Evolutionary conservation across 2,888 invertebrate genomes (phyloP), one percentile per base, ranked within the genome.

Genomic region (Brachycybe producta): DNA sequence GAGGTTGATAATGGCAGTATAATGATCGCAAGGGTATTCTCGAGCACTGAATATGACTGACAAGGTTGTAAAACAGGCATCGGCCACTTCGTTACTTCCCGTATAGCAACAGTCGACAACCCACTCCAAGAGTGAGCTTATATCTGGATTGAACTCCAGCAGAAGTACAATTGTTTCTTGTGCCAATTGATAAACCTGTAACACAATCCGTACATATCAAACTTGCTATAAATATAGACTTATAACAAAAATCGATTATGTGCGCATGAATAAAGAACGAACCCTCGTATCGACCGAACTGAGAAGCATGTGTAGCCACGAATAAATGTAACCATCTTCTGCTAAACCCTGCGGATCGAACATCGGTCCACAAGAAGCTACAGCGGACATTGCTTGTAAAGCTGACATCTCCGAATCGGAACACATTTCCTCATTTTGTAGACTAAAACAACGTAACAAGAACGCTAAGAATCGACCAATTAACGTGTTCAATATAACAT

Each of bases 61-160:
- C 47, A 98, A 74, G 3, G 95, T 92, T 65, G 88, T 76, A 67
- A 98, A 98, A 66, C 97, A 97, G 1, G 91, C 88, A 67, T 95
- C 94, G 1, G 95, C 92, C 34, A 95, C 88, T 56, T 84, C 79
- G 2, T 84, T 80, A 5, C 81, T 70, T 5, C 91, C 91, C 0
- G 92, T 97, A 68, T 91, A 99, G 68, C 98, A 98, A 51, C 91
- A 80, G 71, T 95, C 92, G 43, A 98, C 91, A 1, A 92, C 84
- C 97, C 97, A 98, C 69, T 98, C 98, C 39, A 98, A 72, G 46
- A 98, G 71, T 4, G 84, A 78, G 0, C 87, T 85, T 57, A 85
- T 83, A 65, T 92, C 92, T 0, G 91, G 85, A 70, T 94, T 99
- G 62, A 88, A 87, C 68, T 98, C 95, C 57, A 98, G 70, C 40